These are phyloP conservation scores for Drosophila pallidifrons DNA, from an alignment of 1,140 invertebrate genomes.

Conservation along the genomic window DNA sequence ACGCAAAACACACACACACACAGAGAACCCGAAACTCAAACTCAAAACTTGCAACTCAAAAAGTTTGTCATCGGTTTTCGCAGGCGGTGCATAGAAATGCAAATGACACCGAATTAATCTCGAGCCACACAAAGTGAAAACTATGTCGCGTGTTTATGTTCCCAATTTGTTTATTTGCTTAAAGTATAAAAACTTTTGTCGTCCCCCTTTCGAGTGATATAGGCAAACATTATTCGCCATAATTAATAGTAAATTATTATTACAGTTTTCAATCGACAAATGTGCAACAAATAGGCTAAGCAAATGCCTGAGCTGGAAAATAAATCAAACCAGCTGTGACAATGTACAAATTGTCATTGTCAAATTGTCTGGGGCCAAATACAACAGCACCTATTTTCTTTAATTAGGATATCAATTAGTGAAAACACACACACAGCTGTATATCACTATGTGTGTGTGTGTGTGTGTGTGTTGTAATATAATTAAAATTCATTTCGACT, in stretches of 20 bases:
- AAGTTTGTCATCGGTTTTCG: slow-evolving; percentile 58
- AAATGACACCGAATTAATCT: slow-evolving; percentile 55
- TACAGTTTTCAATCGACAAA: neutral
- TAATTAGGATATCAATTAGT: slow-evolving; percentile 75
- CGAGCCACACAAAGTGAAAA: slow-evolving; percentile 50
- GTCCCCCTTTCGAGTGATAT: neutral
- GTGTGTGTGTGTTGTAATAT: slow-evolving; percentile 66
- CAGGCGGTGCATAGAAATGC: slow-evolving; percentile 51
- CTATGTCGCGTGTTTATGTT: slow-evolving; percentile 36
- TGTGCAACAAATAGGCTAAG: neutral
- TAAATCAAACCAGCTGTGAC: slow-evolving; percentile 35
- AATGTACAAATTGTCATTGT: slow-evolving; percentile 33
- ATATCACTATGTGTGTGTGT: slow-evolving; percentile 12
- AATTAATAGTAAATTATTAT: slow-evolving; percentile 48
- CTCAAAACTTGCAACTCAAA: slow-evolving; percentile 20
- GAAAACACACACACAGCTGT: slow-evolving; percentile 7
- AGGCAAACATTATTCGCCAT: slow-evolving; percentile 17
- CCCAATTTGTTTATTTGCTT: slow-evolving; percentile 92
- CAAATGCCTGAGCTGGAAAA: neutral
- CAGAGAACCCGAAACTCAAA: too few species aligned
- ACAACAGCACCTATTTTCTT: slow-evolving; percentile 56
- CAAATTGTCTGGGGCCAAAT: slow-evolving; percentile 22
- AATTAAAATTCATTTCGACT: slow-evolving; percentile 64
- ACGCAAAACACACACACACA: too few species aligned
- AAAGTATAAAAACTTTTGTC: slow-evolving; percentile 92